These are phyloP conservation scores for Cinclus mexicanus DNA, from an alignment of 2,113 vertebrate genomes.

Conservation along the genomic window DNA sequence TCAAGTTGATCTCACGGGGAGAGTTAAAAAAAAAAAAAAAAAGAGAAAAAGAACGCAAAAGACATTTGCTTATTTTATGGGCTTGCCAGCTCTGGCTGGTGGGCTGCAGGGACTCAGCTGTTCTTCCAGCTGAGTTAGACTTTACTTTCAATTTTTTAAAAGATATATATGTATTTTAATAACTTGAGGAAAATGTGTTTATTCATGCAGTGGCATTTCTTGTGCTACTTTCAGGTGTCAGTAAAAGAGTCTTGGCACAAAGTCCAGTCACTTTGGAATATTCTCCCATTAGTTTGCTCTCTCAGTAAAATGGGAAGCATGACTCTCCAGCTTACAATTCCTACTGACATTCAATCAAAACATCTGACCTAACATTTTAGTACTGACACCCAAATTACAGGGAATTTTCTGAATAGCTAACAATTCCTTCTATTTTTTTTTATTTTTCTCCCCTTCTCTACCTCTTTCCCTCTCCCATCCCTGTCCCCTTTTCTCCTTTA, in stretches of 20 bases:
- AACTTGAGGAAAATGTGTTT: neutral
- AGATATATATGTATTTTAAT: constrained; percentile 16
- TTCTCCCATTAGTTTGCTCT: constrained; percentile 64
- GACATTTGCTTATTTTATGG: neutral
- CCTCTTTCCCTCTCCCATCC: neutral
- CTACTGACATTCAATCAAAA: constrained; percentile 65
- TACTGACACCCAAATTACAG: constrained; percentile 67
- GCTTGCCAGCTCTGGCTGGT: neutral
- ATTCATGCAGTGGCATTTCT: constrained; percentile 24
- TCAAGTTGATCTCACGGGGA: neutral
- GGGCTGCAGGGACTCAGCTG: neutral
- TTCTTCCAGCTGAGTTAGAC: neutral
- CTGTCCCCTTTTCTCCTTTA: constrained; percentile 35
- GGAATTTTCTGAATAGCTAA: constrained; percentile 51
- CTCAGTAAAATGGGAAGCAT: constrained; percentile 48
- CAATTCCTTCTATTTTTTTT: neutral
- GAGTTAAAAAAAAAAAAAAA: neutral
- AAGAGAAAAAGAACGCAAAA: neutral
- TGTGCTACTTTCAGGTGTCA: constrained; percentile 31
- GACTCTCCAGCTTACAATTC: constrained; percentile 26
- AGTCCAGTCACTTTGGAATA: constrained; percentile 59
- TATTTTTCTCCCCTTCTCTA: neutral
- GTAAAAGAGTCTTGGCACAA: constrained; percentile 5
- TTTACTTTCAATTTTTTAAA: neutral
- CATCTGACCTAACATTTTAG: constrained; percentile 71